phyloP scores from a whole-genome alignment of 2,113 vertebrate genomes.

The Bubo scandiacus region DNA sequence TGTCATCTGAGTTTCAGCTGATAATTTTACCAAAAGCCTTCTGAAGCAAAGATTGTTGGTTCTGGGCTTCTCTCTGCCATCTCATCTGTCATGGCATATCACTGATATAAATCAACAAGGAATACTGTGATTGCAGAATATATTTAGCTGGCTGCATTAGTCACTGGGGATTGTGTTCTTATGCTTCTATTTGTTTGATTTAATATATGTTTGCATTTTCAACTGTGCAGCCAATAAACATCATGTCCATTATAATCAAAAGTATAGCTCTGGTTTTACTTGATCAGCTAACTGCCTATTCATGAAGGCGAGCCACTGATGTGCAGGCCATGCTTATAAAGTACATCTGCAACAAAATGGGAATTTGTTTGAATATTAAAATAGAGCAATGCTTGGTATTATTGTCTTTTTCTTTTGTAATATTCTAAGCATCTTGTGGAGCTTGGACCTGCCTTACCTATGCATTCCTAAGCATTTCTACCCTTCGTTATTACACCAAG shows the following conservation, averaged over 20 bases:
- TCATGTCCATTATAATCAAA: conserved; percentile 1
- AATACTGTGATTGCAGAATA: conserved; percentile 33
- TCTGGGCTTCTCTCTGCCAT: conserved; percentile 13
- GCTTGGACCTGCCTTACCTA: not conserved
- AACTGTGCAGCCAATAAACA: conserved; percentile 44
- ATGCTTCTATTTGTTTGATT: conserved; percentile 56
- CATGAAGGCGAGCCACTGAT: conserved; percentile 3
- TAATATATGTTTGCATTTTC: conserved; percentile 55
- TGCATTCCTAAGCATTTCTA: not conserved
- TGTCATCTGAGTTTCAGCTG: not conserved
- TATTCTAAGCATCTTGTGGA: not conserved
- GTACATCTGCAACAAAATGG: not conserved
- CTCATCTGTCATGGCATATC: not conserved
- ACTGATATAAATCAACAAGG: conserved; percentile 51
- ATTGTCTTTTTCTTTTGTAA: not conserved
- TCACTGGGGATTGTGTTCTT: conserved; percentile 36
- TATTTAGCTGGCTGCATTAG: conserved; percentile 43
- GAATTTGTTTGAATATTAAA: not conserved
- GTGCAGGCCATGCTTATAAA: not conserved
- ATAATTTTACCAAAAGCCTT: not conserved
- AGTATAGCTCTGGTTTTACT: conserved; percentile 13
- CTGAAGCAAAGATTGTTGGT: conserved; percentile 9
- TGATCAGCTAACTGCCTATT: not conserved
- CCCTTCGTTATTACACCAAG: not conserved
- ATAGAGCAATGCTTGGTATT: not conserved